phyloP scores from a whole-genome alignment of 2,797 vertebrate genomes.

The Leucoraja ocellata region DNA sequence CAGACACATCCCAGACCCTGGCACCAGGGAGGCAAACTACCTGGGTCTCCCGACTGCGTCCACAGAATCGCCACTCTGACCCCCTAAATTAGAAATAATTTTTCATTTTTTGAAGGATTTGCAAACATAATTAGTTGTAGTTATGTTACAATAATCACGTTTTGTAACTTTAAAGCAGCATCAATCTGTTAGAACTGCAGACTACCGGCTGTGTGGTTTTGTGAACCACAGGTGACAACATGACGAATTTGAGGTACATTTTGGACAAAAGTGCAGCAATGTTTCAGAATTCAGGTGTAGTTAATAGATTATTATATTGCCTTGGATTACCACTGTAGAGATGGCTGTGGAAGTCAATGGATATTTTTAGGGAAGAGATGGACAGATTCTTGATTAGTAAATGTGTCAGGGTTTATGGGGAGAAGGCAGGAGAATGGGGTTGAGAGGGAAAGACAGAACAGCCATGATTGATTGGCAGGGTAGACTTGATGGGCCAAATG shows the following conservation, averaged over 20 bases:
- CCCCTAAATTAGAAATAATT: background rate
- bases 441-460: too few relatives aligned
- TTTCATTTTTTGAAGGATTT: background rate
- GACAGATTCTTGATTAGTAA: too few relatives aligned
- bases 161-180: background rate
- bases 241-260: background rate
- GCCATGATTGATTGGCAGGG: too few relatives aligned
- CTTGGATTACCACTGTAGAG: background rate
- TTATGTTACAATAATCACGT: background rate
- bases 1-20: too few relatives aligned
- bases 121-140: background rate
- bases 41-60: too few relatives aligned
- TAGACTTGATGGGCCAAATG: too few relatives aligned
- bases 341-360: too few relatives aligned
- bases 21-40: too few relatives aligned
- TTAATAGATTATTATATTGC: background rate
- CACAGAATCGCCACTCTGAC: too few relatives aligned
- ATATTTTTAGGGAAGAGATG: too few relatives aligned
- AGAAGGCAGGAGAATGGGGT: too few relatives aligned
- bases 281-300: background rate
- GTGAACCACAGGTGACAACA: background rate
- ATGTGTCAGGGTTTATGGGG: too few relatives aligned
- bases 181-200: background rate
- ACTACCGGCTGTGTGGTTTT: background rate
- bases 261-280: background rate